Evolutionary conservation across 2,113 vertebrate species (phyloP).

Genomic region (Phalacrocorax pelagicus): DNA sequence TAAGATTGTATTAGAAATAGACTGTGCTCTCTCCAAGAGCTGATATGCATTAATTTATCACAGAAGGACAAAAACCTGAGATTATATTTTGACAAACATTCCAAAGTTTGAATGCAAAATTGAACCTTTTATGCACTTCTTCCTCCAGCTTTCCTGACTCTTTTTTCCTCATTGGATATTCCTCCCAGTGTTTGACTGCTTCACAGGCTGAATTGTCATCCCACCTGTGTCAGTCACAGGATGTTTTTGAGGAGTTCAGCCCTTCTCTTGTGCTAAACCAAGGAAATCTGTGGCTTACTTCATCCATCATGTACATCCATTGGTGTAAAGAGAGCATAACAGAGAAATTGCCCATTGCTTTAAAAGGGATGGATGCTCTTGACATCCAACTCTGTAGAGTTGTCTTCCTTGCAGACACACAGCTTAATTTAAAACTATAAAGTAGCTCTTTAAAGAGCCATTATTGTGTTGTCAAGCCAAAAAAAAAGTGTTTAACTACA

Average conservation of each 20-base stretch:
- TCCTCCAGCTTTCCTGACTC: neutral
- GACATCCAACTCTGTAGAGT: neutral
- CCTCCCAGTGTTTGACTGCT: neutral
- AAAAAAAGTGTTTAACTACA: neutral
- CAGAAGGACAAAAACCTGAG: neutral
- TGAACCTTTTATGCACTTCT: neutral
- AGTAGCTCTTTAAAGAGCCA: neutral
- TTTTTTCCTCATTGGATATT: neutral
- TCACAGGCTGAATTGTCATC: neutral
- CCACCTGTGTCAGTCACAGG: neutral
- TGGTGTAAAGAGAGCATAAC: neutral
- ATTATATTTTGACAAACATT: constrained; percentile 39
- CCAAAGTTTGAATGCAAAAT: neutral
- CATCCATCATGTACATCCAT: neutral
- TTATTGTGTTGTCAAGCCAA: neutral
- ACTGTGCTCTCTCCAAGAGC: neutral
- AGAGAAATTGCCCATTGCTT: neutral
- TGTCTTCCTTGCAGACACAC: neutral
- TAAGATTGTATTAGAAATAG: constrained; percentile 36
- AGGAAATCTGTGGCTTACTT: neutral
- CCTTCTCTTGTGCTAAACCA: neutral
- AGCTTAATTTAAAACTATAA: neutral
- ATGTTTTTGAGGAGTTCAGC: neutral
- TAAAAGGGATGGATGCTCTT: neutral
- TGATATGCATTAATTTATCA: constrained; percentile 7